Evolutionary conservation across 2,888 invertebrate genomes (phyloP), one percentile per base, ranked within the genome.

Genomic region (Selenia dentaria): DNA sequence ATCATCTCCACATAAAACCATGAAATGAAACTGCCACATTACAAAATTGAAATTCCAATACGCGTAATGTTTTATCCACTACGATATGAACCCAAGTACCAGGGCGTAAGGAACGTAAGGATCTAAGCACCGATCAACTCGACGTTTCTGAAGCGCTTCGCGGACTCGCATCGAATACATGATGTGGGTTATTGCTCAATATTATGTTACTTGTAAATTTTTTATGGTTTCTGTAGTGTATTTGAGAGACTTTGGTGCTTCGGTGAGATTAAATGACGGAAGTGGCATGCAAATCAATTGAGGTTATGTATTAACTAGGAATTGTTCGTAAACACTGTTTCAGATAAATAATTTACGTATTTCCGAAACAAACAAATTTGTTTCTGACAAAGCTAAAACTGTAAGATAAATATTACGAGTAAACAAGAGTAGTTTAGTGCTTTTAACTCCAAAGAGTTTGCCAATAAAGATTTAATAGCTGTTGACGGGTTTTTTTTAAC

Each of bases 201-300:
- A 55, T 57, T 51, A 57, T 53, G 53, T 40, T 40, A 11, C 51
- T 46, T 58, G 54, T 60, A 55, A 51, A 60, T 57, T 57, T 58
- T 58, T 60, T 51, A 60, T 57, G 51, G 22, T 14, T 45, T 48
- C 52, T 25, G 36, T 13, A 28, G 24, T 46, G 51, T 56, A 48
- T 60, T 53, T 60, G 54, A 47, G 51, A 43, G 37, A 40, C 53
- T 52, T 44, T 22, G 56, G 45, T 38, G 26, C 50, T 49, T 27
- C 12, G 25, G 26, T 16, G 33, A 39, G 35, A 49, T 53, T 32
- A 39, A 11, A 37, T 20, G 20, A 37, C 20, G 27, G 20, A 16
- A 3, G 16, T 16, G 31, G 1, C 4, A 31, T 9, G 16, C 31
- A 18, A 31, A 28, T n/a, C n/a, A n/a, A n/a, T n/a, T n/a, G n/a